Evolutionary conservation across 1,140 invertebrate species (phyloP).

Genomic region (Centruroides vittatus): DNA sequence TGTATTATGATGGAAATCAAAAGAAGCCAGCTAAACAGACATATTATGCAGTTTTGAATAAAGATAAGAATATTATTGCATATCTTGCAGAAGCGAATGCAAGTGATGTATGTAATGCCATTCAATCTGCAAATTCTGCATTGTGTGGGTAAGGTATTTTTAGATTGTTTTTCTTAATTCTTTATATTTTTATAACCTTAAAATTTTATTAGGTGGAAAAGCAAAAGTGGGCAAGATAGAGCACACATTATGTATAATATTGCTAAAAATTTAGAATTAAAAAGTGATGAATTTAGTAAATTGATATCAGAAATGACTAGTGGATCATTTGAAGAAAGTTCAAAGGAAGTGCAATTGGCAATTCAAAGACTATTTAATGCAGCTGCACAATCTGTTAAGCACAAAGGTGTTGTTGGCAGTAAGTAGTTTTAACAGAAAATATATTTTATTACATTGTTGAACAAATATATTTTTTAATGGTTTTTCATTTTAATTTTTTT

Average conservation of each 20-base stretch:
- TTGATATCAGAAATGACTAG: slow-evolving; percentile 26
- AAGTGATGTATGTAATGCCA: not conserved
- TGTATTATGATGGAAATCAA: slow-evolving; percentile 1
- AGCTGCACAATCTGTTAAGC: slow-evolving; percentile 36
- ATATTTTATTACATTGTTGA: not conserved
- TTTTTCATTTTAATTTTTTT: not conserved
- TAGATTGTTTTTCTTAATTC: not conserved
- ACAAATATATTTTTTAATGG: not conserved
- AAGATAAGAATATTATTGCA: not conserved
- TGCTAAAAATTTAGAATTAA: slow-evolving; percentile 33
- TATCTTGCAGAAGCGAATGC: not conserved
- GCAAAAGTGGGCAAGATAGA: slow-evolving; percentile 27
- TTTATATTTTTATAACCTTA: not conserved
- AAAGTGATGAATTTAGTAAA: slow-evolving; percentile 26
- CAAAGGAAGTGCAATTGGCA: slow-evolving; percentile 29
- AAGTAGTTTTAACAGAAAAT: not conserved
- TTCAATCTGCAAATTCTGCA: not conserved
- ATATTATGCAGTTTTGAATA: not conserved
- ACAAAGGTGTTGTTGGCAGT: slow-evolving; percentile 32
- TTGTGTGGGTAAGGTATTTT: not conserved
- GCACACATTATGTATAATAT: slow-evolving; percentile 37
- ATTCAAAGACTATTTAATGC: slow-evolving; percentile 34
- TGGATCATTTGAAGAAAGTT: slow-evolving; percentile 19
- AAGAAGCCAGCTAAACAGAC: not conserved
- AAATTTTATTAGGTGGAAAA: slow-evolving; percentile 3